Percentiles rank a stretch among this genome's conserved stretches.
These are phyloP conservation scores for Mythimna vitellina DNA, from an alignment of 2,888 invertebrate species.

Conservation along the genomic window DNA sequence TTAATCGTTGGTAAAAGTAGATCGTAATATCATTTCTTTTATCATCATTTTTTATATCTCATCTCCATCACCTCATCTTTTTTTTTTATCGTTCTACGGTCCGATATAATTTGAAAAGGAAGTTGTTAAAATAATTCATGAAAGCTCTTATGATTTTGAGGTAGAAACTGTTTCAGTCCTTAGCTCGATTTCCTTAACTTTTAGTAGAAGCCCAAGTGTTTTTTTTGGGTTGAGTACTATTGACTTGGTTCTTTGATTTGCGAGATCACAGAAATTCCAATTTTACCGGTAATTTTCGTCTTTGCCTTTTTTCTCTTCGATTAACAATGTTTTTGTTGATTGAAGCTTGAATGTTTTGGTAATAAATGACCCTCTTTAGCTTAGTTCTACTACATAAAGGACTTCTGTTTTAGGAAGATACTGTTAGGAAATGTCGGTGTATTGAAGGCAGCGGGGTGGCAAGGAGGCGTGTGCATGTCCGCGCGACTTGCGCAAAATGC, in stretches of 20 bases:
- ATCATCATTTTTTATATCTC: no score
- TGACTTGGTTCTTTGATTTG: slow-evolving; percentile 18
- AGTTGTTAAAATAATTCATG: slow-evolving; percentile 42
- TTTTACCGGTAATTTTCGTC: slow-evolving; percentile 8
- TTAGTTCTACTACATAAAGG: neutral
- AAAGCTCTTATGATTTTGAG: slow-evolving; percentile 26
- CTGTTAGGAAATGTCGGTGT: neutral
- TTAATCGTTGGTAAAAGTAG: slow-evolving; percentile 52
- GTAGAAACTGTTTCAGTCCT: slow-evolving; percentile 32
- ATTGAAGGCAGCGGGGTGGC: no score
- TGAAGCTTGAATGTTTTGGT: neutral
- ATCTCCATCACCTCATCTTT: no score
- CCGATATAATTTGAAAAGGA: slow-evolving; percentile 48
- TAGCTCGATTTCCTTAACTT: slow-evolving; percentile 23
- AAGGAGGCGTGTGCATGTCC: no score
- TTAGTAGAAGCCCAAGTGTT: neutral
- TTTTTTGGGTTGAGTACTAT: slow-evolving; percentile 17
- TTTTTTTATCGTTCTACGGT: slow-evolving; percentile 38
- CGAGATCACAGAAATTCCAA: slow-evolving; percentile 13
- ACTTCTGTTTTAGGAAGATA: neutral
- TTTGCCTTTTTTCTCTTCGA: neutral
- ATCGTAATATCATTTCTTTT: slow-evolving; percentile 22
- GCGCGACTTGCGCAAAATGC: no score
- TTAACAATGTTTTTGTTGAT: no score
- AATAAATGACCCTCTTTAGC: neutral